Evolutionary conservation across 2,888 invertebrate species (phyloP), one percentile per base, ranked within the genome.

Genomic region (Bruchidius siliquastri): DNA sequence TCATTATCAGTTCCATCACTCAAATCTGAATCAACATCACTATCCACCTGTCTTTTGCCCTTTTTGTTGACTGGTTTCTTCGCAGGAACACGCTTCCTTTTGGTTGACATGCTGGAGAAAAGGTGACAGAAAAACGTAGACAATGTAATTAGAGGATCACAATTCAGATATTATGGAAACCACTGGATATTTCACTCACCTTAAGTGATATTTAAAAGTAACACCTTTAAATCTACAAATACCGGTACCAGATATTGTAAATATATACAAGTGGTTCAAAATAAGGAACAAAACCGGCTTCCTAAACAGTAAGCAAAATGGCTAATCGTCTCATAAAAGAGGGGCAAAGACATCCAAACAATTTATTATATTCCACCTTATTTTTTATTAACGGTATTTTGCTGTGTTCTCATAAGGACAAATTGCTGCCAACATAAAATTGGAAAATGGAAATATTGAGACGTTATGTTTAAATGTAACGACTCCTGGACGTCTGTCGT

Each of bases 21-120:
- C 72, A 86, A 79, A 76, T 87, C 87, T 26, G 87, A 86, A 80
- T 87, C 87, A 71, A 84, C 82, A 75, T 88, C 87, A 77, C 85
- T 85, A 22, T 87, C 85, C 76, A 86, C 85, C 75, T 86, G 86
- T 72, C 84, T 82, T 79, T 84, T 86, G 68, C 81, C 82, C 68
- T 83, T 84, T 79, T 86, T 86, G 10, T 78, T 78, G 10, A 79
- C 80, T 2, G 80, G 77, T 79, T 85, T 85, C 76, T 85, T 86
- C 2, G 81, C 78, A 18, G 86, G 86, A 21, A 83, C 83, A 77
- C 85, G 83, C 82, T 87, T 87, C 75, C 86, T 81, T 79, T 86
- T 86, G 30, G 81, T 80, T 26, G 85, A 84, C 85, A 84, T 84
- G 73, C 73, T 73, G 71, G 32, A 66, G 21, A 73, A 67, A n/a